Conservation (phyloP, 2,797 vertebrate species). For the Cyclura pinguis region DNA sequence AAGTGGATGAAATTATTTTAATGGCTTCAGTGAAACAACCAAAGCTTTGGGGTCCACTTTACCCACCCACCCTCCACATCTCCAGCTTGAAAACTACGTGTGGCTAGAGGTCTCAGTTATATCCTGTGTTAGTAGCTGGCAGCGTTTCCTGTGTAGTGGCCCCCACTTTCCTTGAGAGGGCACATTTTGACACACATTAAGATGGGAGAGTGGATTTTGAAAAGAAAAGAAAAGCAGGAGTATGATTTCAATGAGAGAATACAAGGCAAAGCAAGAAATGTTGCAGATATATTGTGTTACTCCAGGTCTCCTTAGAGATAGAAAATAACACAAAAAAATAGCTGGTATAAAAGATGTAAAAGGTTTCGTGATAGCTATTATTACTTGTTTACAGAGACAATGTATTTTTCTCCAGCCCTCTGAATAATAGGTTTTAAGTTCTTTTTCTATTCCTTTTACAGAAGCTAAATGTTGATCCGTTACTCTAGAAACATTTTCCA, state of each 20-base stretch:
- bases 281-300: background rate
- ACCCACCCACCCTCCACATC: constrained; percentile 27
- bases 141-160: constrained; percentile 82
- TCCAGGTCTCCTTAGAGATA: background rate
- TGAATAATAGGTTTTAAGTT: constrained; percentile 48
- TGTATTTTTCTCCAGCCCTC: constrained; percentile 60
- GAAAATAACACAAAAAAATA: background rate
- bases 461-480: constrained; percentile 64
- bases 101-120: constrained; percentile 83
- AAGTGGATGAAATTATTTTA: constrained; percentile 59
- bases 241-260: constrained; percentile 46
- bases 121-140: constrained; percentile 83
- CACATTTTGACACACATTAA: constrained; percentile 69
- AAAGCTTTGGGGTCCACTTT: constrained; percentile 54
- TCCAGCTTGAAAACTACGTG: constrained; percentile 75
- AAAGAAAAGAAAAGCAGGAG: constrained; percentile 25
- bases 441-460: constrained; percentile 39
- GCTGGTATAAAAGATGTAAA: constrained; percentile 39
- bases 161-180: constrained; percentile 70
- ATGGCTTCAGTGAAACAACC: constrained; percentile 68
- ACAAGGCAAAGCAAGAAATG: constrained; percentile 49
- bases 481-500: constrained; percentile 68
- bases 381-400: constrained; percentile 46
- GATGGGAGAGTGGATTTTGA: constrained; percentile 67
- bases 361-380: constrained; percentile 26